Evolutionary conservation across 2,797 vertebrate species (phyloP).

Genomic region (Manis pentadactyla): DNA sequence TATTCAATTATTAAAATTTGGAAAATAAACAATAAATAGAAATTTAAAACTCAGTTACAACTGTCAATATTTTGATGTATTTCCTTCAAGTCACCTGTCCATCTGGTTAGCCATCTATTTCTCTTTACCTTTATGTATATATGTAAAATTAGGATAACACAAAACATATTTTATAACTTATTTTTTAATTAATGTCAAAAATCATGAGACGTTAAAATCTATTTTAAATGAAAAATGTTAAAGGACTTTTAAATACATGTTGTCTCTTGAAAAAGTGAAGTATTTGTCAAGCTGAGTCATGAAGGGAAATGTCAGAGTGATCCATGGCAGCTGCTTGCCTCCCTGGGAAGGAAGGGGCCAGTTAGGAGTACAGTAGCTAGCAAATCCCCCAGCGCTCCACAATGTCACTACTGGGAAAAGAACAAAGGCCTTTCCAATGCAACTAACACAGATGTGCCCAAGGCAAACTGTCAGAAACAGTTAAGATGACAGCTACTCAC

Average conservation of each 20-base stretch:
- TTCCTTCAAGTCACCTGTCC: slow-evolving; percentile 4
- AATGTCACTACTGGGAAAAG: slow-evolving; percentile 92
- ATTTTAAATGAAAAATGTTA: slow-evolving; percentile 23
- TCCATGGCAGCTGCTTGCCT: slow-evolving; percentile 90
- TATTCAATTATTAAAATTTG: slow-evolving; percentile 26
- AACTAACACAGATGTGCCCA: slow-evolving; percentile 97
- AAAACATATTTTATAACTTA: slow-evolving; percentile 16
- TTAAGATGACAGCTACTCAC: slow-evolving; percentile 98
- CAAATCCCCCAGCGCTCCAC: slow-evolving; percentile 88
- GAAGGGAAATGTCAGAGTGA: slow-evolving; percentile 88
- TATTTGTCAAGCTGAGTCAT: slow-evolving; percentile 87
- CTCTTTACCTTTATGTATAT: not conserved
- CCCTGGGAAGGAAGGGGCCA: slow-evolving; percentile 82
- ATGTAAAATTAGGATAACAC: not conserved
- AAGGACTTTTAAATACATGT: slow-evolving; percentile 35
- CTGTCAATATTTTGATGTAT: slow-evolving; percentile 25
- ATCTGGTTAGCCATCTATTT: not conserved
- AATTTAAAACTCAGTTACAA: not conserved
- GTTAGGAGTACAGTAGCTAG: slow-evolving; percentile 84
- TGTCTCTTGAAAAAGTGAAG: slow-evolving; percentile 70
- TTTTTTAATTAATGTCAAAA: slow-evolving; percentile 41
- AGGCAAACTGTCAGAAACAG: slow-evolving; percentile 97
- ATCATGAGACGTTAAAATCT: not conserved
- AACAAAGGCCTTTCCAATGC: slow-evolving; percentile 92
- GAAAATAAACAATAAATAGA: not conserved